Conservation (phyloP, 2,113 vertebrate genomes). For the Gobius niger region DNA sequence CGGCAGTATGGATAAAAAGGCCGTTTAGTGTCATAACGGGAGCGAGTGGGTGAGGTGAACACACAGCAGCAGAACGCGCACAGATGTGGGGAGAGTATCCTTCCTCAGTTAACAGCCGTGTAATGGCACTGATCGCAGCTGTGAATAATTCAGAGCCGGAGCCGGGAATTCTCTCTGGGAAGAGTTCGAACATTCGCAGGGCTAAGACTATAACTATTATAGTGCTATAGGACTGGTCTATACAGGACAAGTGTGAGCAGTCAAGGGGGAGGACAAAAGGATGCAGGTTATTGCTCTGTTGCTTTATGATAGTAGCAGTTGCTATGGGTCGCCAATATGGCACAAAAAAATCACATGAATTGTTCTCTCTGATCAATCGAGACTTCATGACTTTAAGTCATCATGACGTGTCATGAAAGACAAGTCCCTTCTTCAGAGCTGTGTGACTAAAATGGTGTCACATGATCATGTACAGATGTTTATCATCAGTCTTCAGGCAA, state of each 20-base stretch:
- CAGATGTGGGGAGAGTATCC: slow-evolving; percentile 45
- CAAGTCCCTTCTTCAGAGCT: too few species aligned
- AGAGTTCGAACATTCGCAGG: slow-evolving; percentile 22
- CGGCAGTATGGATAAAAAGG: slow-evolving; percentile 40
- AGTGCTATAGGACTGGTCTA: neutral
- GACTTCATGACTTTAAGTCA: too few species aligned
- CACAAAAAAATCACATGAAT: too few species aligned
- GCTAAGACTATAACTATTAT: slow-evolving; percentile 22
- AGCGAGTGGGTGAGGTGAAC: slow-evolving; percentile 41
- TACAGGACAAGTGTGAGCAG: neutral
- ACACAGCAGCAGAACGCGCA: slow-evolving; percentile 38
- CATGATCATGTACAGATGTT: too few species aligned
- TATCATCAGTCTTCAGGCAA: too few species aligned
- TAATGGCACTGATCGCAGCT: slow-evolving; percentile 64
- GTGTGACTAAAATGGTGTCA: too few species aligned
- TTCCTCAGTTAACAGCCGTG: slow-evolving; percentile 61
- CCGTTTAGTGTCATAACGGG: slow-evolving; percentile 49
- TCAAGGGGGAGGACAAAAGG: neutral
- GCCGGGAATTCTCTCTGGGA: slow-evolving; percentile 56
- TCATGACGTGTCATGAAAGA: too few species aligned
- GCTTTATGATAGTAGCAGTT: neutral
- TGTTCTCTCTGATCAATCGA: too few species aligned
- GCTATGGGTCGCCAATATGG: too few species aligned
- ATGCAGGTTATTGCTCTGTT: neutral
- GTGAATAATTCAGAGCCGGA: slow-evolving; percentile 67